Conservation (phyloP, 2,888 invertebrate genomes). For the Crocallis elinguaria region DNA sequence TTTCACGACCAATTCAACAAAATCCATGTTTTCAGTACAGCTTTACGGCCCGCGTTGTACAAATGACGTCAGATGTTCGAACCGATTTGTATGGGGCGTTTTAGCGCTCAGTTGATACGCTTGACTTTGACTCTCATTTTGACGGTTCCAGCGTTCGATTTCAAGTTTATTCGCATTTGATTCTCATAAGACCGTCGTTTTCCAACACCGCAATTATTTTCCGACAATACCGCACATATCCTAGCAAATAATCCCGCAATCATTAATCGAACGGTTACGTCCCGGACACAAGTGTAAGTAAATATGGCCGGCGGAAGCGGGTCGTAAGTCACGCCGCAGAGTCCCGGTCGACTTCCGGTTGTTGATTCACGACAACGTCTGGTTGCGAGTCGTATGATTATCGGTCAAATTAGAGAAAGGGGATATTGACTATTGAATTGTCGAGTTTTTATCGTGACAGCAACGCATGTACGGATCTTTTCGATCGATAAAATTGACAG, state of each 20-base stretch:
- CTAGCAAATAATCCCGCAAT: conserved; percentile 26
- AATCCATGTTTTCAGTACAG: too few relatives aligned
- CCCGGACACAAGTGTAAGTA: conserved; percentile 68
- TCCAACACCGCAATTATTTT: background rate
- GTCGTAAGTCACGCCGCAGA: conserved; percentile 79
- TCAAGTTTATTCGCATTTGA: too few relatives aligned
- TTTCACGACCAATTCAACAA: too few relatives aligned
- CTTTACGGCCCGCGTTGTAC: too few relatives aligned
- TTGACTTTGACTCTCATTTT: too few relatives aligned
- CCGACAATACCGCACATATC: background rate
- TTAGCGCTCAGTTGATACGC: too few relatives aligned
- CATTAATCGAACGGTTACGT: conserved; percentile 53
- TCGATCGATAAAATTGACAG: too few relatives aligned
- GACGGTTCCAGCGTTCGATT: too few relatives aligned
- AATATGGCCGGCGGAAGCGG: conserved; percentile 79
- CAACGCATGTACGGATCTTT: too few relatives aligned
- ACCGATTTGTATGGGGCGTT: too few relatives aligned
- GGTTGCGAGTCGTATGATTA: conserved; percentile 26
- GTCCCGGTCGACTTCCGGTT: conserved; percentile 67
- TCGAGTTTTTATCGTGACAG: background rate
- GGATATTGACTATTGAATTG: conserved; percentile 32
- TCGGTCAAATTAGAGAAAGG: conserved; percentile 14
- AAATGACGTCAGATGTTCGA: too few relatives aligned
- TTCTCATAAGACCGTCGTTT: too few relatives aligned
- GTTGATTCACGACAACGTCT: conserved; percentile 50